A percentile compares a stretch with the other conserved stretches of the same genome.
These are phyloP conservation scores for Caenorhabditis panamensis DNA, from an alignment of 2,888 invertebrate genomes.

Conservation along the genomic window DNA sequence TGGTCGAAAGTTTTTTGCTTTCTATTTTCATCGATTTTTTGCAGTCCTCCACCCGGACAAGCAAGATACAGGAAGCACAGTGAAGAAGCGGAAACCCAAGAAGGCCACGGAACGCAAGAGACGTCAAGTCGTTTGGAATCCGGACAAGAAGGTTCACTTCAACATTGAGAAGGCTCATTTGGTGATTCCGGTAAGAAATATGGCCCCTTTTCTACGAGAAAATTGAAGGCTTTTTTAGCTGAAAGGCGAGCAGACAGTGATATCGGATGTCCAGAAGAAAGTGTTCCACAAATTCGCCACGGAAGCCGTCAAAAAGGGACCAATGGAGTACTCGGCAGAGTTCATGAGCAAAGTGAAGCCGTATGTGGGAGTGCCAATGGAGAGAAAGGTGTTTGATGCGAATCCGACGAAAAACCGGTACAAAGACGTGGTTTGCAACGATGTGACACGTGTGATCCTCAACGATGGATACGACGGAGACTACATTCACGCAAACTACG, in stretches of 20 bases:
- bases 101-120: constrained; percentile 22
- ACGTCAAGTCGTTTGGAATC: constrained; percentile 27
- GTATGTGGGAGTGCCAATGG: constrained; percentile 46
- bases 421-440: constrained; percentile 61
- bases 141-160: constrained; percentile 50
- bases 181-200: constrained; percentile 5
- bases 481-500: constrained; percentile 63
- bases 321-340: constrained; percentile 38
- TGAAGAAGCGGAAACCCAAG: constrained; percentile 34
- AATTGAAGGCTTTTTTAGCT: constrained; percentile 15
- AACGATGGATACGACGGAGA: constrained; percentile 54
- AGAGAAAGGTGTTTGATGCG: constrained; percentile 54
- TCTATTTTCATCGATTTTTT: no score
- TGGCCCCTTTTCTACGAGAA: not conserved
- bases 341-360: constrained; percentile 51
- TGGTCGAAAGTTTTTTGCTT: constrained; percentile 66
- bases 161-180: constrained; percentile 27
- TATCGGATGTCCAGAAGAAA: constrained; percentile 46
- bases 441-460: constrained; percentile 54
- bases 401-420: constrained; percentile 60
- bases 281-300: constrained; percentile 52
- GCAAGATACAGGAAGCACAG: constrained; percentile 36
- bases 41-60: constrained; percentile 49
- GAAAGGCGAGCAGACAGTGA: constrained; percentile 56
- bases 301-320: constrained; percentile 48